Base-by-base conservation (phyloP, 2,113 vertebrate genomes). In the Gadus macrocephalus region DNA sequence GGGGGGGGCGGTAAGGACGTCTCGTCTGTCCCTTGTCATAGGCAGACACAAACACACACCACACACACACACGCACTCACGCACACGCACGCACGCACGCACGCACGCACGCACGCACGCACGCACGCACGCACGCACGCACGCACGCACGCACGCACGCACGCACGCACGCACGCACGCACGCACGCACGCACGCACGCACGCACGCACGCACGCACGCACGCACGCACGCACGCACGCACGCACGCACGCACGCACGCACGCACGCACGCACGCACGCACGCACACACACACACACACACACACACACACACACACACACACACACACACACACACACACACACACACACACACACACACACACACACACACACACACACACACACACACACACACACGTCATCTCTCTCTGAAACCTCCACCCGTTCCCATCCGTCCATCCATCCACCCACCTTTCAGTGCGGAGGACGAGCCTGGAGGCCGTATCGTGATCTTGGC, bases 11-110 rank as follows among this genome's bases (percentile, higher is more conserved):
- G 84, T 72, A 89, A 81, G 76, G 60, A 75, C 70, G 78, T 69
- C 68, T 82, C 31, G 25, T 77, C 27, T 72, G 69, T 87, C 72
- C 74, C 80, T 88, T 91, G 91, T 92, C 88, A 89, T 69, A 68
- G 66, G 67, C 69, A 70, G 69, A 15, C 28, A 15, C 14, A 17
- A 72, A 78, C 66, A 35, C 69, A 27, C 15, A 16, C 15, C 3
- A 35, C 62, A 35, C 28, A 0, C 28, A 64, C 62, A 35, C 62
- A 1, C 25, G 15, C 38, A 20, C 38, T 20, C 38, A 15, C n/a
- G n/a, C n/a, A n/a, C n/a, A n/a, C n/a, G n/a, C n/a, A n/a, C n/a
- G n/a, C n/a, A n/a, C n/a, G n/a, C n/a, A n/a, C n/a, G n/a, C n/a
- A n/a, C n/a, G n/a, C 28, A 0, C 62, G 38, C 62, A 35, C 62